phyloP scores from a whole-genome alignment of 53 echinoderm and acorn worm species.

The Antedon mediterranea region DNA sequence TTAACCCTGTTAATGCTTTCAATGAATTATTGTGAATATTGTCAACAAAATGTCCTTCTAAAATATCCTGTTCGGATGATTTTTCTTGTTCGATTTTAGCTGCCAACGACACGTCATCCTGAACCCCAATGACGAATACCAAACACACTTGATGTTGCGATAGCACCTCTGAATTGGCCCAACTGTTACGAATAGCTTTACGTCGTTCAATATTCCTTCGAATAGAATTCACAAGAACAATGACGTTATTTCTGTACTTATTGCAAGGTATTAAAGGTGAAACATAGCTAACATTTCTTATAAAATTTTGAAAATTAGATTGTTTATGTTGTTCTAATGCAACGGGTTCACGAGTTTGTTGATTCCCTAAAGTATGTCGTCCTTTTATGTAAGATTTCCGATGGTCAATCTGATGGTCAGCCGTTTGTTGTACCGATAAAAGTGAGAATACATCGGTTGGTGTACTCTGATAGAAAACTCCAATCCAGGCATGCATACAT shows the following conservation, averaged over 20 bases:
- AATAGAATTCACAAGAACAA: constrained; percentile 40
- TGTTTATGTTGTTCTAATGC: not conserved
- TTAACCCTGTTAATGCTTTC: constrained; percentile 47
- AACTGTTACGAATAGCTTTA: constrained; percentile 68
- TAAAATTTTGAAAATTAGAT: not conserved
- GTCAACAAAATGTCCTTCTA: constrained; percentile 41
- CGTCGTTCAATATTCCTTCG: constrained; percentile 40
- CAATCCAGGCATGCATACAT: not conserved
- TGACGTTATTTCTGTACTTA: not conserved
- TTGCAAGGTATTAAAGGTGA: not conserved
- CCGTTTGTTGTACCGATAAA: not conserved
- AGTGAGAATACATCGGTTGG: not conserved
- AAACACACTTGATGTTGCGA: constrained; percentile 24
- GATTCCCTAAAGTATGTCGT: not conserved
- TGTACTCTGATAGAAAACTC: not conserved
- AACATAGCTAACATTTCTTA: not conserved
- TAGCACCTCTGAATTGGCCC: constrained; percentile 38
- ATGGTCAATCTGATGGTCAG: not conserved
- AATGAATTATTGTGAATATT: constrained; percentile 35
- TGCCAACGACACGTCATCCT: constrained; percentile 8
- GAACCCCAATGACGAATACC: constrained; percentile 56
- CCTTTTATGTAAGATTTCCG: not conserved
- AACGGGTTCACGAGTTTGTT: not conserved
- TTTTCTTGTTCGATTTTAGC: constrained; percentile 55
- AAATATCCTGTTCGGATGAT: constrained; percentile 55